Base-by-base conservation (phyloP, 1,140 invertebrate species). In the Choristoneura fumiferana region DNA sequence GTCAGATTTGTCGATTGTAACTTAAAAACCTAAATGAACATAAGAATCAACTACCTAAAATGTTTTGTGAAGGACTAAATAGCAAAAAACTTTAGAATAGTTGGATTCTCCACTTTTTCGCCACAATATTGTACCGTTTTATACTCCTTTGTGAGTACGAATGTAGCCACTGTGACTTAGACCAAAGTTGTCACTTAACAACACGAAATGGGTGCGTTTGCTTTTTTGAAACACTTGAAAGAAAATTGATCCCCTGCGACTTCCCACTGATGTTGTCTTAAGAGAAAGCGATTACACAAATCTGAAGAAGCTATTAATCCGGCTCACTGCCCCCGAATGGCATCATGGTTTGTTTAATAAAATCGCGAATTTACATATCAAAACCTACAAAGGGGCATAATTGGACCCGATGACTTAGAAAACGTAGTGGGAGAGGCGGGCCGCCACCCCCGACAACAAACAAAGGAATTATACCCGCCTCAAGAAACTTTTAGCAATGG, bases 401-500 rank as follows among this genome's bases (percentile, higher is more conserved):
- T 87, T 85, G 82, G 82, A 85, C 75, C 78, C 81, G 84, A 87
- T 87, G 81, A 87, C 81, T 87, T 85, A 87, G 82, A 89, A 89
- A 89, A 87, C 84, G 78, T 84, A 84, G 81, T 77, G 83, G 86
- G 86, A 74, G 84, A 77, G 69, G 71, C 62, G 74, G 82, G 75
- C 60, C 65, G 70, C 73, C 77, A 75, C 78, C 81, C 83, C 74
- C 74, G 58, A 77, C 69, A 84, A 84, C 84, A 89, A 89, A 89
- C 84, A 89, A 89, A 89, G 86, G 84, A 89, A 89, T 89, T 89
- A 89, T 85, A 81, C 83, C 84, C 86, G 86, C 86, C 83, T 87
- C 84, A 89, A 89, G 86, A 89, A 89, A 89, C 86, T 89, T 89
- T 87, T 89, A 86, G 84, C 86, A 89, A 86, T 89, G 83, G 86